Evolutionary conservation across 1,140 invertebrate genomes (phyloP).

Genomic region (Schlechtendalia chinensis): DNA sequence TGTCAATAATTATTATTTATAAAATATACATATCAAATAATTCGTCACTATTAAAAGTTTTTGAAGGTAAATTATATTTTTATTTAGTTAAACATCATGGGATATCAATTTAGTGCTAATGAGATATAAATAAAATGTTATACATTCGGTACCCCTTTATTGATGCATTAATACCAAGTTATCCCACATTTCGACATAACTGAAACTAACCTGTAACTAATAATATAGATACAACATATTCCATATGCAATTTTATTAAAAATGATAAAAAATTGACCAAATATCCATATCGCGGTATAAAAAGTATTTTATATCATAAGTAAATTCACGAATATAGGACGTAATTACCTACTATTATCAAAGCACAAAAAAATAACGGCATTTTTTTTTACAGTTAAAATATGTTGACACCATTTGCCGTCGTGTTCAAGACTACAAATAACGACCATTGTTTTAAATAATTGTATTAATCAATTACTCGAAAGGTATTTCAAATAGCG

Average conservation of each 20-base stretch:
- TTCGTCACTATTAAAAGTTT: not conserved
- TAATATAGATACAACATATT: too few relatives aligned
- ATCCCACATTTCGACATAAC: not conserved
- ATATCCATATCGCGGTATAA: too few relatives aligned
- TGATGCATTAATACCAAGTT: not conserved
- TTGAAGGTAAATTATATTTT: too few relatives aligned
- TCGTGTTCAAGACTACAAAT: not conserved
- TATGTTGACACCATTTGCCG: not conserved
- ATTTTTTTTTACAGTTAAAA: not conserved
- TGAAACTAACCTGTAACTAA: not conserved
- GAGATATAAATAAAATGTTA: too few relatives aligned
- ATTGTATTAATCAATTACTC: not conserved
- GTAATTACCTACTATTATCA: not conserved
- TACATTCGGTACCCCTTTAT: too few relatives aligned
- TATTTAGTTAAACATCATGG: too few relatives aligned
- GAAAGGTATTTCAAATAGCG: not conserved
- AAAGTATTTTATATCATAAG: not conserved
- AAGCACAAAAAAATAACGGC: not conserved
- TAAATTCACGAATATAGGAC: not conserved
- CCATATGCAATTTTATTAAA: too few relatives aligned
- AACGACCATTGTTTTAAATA: not conserved
- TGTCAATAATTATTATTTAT: not conserved
- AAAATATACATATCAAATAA: not conserved
- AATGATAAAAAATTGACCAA: too few relatives aligned
- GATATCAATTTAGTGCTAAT: too few relatives aligned